These are phyloP conservation scores for Criorhina ranunculi DNA, from an alignment of 2,888 invertebrate genomes.

Conservation along the genomic window DNA sequence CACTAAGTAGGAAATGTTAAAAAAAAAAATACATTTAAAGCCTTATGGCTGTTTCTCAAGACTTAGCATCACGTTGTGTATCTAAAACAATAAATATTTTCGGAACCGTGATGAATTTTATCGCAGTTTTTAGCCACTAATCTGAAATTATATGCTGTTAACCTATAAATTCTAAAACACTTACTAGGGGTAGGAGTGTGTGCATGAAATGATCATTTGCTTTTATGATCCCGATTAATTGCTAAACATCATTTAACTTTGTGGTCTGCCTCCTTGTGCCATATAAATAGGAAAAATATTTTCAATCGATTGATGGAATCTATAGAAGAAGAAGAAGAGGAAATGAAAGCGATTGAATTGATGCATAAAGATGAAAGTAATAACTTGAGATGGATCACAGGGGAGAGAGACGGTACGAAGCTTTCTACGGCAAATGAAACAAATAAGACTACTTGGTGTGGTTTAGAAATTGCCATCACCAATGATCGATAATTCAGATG, in stretches of 20 bases:
- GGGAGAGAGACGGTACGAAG: too few species aligned
- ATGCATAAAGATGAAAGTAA: background rate
- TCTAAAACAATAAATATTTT: slow-evolving; percentile 45
- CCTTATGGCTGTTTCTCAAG: slow-evolving; percentile 11
- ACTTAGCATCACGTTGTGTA: background rate
- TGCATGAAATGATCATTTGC: slow-evolving; percentile 9
- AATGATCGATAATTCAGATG: too few species aligned
- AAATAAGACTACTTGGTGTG: too few species aligned
- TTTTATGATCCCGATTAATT: slow-evolving; percentile 28
- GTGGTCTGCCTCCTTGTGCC: slow-evolving; percentile 17
- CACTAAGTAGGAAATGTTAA: slow-evolving; percentile 34
- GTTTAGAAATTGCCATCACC: too few species aligned
- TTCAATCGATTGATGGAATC: background rate
- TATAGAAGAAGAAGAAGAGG: background rate
- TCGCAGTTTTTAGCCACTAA: slow-evolving; percentile 48
- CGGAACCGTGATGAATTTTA: slow-evolving; percentile 48
- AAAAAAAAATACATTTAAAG: slow-evolving; percentile 3
- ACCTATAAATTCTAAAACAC: slow-evolving; percentile 37
- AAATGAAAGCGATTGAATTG: background rate
- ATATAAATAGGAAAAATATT: slow-evolving; percentile 12
- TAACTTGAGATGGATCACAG: background rate
- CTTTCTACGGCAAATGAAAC: too few species aligned
- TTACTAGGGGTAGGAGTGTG: slow-evolving; percentile 6
- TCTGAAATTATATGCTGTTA: slow-evolving; percentile 45
- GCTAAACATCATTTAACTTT: slow-evolving; percentile 24